A percentile compares a stretch with the other conserved stretches of the same genome.
phyloP scores from a whole-genome alignment of 23 tunicate species.

The Halocynthia roretzi region DNA sequence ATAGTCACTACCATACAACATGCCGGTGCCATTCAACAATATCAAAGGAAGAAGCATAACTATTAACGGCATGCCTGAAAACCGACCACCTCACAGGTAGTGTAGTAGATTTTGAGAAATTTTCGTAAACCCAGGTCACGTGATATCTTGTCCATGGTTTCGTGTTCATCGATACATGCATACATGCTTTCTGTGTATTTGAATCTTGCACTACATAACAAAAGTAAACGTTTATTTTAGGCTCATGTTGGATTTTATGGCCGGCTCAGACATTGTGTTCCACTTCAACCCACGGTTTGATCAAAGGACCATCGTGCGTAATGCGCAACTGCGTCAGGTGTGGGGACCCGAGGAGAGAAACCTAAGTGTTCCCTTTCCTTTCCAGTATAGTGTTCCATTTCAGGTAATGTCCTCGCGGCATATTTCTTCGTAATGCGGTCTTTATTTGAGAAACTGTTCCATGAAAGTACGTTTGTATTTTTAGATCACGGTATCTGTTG shows the following conservation, averaged over 20 bases:
- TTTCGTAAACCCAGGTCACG: too few species aligned
- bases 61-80: constrained; percentile 12
- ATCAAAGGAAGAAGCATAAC: constrained; percentile 13
- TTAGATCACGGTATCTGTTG: constrained; percentile 3
- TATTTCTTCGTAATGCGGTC: too few species aligned
- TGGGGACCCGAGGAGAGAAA: constrained; percentile 18
- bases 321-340: background rate
- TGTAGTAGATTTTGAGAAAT: background rate
- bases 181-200: too few species aligned
- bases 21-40: constrained; percentile 14
- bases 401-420: background rate
- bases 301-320: constrained; percentile 1
- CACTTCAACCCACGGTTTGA: constrained; percentile 7
- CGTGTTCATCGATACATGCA: too few species aligned
- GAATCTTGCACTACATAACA: too few species aligned
- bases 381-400: constrained; percentile 19
- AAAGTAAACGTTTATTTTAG: background rate
- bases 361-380: constrained; percentile 16
- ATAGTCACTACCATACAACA: background rate
- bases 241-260: background rate
- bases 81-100: constrained; percentile 24
- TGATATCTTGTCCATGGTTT: too few species aligned
- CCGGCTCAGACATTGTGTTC: constrained; percentile 10
- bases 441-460: too few species aligned
- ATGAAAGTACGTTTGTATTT: background rate